Evolutionary conservation across 2,888 invertebrate genomes (phyloP), one percentile per base, ranked within the genome.

Genomic region (Morpho helenor): DNA sequence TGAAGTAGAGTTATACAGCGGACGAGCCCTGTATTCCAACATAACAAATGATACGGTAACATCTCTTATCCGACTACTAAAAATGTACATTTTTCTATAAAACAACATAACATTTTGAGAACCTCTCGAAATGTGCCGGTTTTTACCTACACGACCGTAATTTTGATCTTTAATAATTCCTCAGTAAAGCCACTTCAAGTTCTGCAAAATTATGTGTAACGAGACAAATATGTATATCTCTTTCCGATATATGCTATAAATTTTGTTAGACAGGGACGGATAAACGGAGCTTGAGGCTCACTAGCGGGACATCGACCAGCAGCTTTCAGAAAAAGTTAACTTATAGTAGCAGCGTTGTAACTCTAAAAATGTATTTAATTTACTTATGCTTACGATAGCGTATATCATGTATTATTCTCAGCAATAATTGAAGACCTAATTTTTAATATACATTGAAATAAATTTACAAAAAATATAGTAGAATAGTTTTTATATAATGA

Each of bases 241-340:
- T 68, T 63, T 81, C 70, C 73, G 65, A 71, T 76, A 72, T 83
- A 75, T 52, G 71, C 63, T 56, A 57, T 62, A 62, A 57, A 63
- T 42, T 57, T 56, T 60, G 76, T 72, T 65, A 65, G 80, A 86
- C 63, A 75, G 75, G 67, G 86, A 86, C 61, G 66, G 71, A 61
- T 66, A 65, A 77, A 67, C 64, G 71, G 74, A 80, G 83, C 81
- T 84, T 74, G 76, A 85, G 81, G 71, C 80, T 82, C 74, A 75
- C 82, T 88, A 88, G 89, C 87, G 89, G 89, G 88, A 89, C 88
- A 88, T 88, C 88, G 87, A 88, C 89, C 88, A 89, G 86, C 87
- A 88, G 86, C 88, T 88, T 89, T 87, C 84, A 87, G 87, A 89
- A 88, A 89, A 88, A 88, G 84, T 78, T 80, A 63, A 68, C 62